Evolutionary conservation across 2,888 invertebrate genomes (phyloP), one percentile per base, ranked within the genome.

Genomic region (Philopedon plagiatum): DNA sequence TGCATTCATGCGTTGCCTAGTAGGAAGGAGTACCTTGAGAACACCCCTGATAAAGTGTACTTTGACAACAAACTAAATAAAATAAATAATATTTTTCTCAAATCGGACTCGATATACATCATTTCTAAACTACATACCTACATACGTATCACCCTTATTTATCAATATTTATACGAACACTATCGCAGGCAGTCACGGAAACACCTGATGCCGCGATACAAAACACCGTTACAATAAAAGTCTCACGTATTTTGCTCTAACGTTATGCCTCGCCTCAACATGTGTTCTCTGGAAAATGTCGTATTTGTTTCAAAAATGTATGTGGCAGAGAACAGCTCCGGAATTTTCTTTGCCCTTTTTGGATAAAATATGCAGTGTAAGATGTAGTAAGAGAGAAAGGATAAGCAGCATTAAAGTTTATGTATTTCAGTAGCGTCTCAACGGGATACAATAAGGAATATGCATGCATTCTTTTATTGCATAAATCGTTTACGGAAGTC

Each of bases 201-300:
- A 58, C 80, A 80, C 78, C 80, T 80, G 80, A 79, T 78, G 79
- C 79, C 69, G 29, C 63, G 49, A 58, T 74, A 73, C 61, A 75
- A 79, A 80, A 80, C 76, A 80, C 79, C 79, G 80, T 79, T 79
- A 80, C 79, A 82, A 81, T 82, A 82, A 82, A 82, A 81, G 80
- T 80, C 78, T 81, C 81, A 81, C 82, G 82, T 81, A 67, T 77
- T 75, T 75, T 56, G 64, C 71, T 70, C 75, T 76, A 76, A 80
- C 78, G 78, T 81, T 82, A 80, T 77, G 77, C 75, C 74, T 70
- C 69, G 71, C 76, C 72, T 73, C 77, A 80, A 79, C 79, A 80
- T 81, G 79, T 81, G 81, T 78, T 80, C 76, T 74, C 74, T 71
- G 75, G 74, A 74, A 79, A 78, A 80, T 79, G 80, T 80, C 80